Evolutionary conservation across 2,888 invertebrate genomes (phyloP).

Genomic region (Glyphotaelius pellucidus): DNA sequence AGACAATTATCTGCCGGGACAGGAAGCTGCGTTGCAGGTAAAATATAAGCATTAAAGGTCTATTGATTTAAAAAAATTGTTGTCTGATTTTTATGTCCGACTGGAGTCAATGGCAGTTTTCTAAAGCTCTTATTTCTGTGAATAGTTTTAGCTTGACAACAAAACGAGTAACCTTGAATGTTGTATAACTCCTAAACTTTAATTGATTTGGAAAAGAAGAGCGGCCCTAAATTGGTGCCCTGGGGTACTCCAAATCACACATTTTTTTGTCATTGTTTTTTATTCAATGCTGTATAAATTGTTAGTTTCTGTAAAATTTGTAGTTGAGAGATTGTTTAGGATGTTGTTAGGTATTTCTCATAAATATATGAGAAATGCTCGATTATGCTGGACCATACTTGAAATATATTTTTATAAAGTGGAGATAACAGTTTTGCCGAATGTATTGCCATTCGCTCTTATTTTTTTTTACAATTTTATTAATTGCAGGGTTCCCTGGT

Average conservation of each 20-base stretch:
- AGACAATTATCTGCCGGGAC: constrained; percentile 90
- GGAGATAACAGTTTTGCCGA: constrained; percentile 81
- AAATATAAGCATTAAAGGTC: neutral
- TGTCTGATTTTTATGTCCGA: neutral
- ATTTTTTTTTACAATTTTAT: neutral
- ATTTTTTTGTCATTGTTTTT: neutral
- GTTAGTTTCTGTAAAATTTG: no score
- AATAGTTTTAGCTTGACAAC: no score
- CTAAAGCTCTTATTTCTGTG: no score
- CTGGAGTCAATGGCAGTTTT: no score
- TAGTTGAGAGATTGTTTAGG: no score
- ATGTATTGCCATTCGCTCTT: constrained; percentile 59
- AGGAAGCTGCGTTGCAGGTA: constrained; percentile 88
- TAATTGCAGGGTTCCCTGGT: constrained; percentile 88
- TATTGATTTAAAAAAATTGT: neutral
- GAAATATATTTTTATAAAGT: no score
- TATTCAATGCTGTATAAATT: no score
- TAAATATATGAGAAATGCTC: no score
- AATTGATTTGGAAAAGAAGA: neutral
- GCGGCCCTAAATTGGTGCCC: neutral
- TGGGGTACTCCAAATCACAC: neutral
- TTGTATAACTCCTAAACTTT: neutral
- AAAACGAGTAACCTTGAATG: neutral
- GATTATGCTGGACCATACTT: no score
- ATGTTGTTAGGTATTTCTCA: no score